phyloP scores from a whole-genome alignment of 2,888 invertebrate genomes.

The Anoplius nigerrimus region DNA sequence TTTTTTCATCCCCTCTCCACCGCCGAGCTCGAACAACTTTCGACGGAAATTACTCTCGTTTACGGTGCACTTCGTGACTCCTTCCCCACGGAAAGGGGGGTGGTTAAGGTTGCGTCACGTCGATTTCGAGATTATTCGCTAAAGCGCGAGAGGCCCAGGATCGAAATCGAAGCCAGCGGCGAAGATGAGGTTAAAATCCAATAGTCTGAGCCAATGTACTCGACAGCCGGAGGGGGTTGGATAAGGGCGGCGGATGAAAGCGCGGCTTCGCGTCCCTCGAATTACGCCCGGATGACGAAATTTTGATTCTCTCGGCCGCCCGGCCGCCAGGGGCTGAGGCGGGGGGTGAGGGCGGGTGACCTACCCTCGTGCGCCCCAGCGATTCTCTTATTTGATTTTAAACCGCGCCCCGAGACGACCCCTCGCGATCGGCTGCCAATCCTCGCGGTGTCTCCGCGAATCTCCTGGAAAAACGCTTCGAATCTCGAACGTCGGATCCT shows the following conservation, averaged over 20 bases:
- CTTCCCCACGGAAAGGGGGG: too few relatives aligned
- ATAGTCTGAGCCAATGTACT: slow-evolving; percentile 62
- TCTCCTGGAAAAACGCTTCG: slow-evolving; percentile 21
- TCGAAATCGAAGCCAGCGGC: slow-evolving; percentile 53
- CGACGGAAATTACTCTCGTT: not conserved
- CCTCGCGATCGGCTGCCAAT: slow-evolving; percentile 26
- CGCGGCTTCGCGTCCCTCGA: slow-evolving; percentile 51
- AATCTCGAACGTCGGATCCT: slow-evolving; percentile 23
- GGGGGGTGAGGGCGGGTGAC: too few relatives aligned
- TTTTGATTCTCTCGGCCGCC: slow-evolving; percentile 65
- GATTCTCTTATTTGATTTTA: slow-evolving; percentile 47
- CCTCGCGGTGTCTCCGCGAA: slow-evolving; percentile 23
- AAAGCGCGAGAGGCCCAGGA: slow-evolving; percentile 39
- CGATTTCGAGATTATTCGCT: slow-evolving; percentile 2
- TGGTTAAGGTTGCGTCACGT: too few relatives aligned
- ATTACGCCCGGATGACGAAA: slow-evolving; percentile 65
- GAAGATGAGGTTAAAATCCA: slow-evolving; percentile 71
- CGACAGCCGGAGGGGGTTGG: not conserved
- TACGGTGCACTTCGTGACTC: too few relatives aligned
- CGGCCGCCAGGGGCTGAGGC: too few relatives aligned
- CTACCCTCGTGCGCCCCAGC: not conserved
- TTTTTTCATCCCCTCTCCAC: slow-evolving; percentile 25
- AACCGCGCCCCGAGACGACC: slow-evolving; percentile 35
- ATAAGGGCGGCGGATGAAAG: slow-evolving; percentile 12
- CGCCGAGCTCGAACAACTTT: not conserved